Conservation (phyloP, 2,797 vertebrate species). For the Mormyrus hasselquistii region DNA sequence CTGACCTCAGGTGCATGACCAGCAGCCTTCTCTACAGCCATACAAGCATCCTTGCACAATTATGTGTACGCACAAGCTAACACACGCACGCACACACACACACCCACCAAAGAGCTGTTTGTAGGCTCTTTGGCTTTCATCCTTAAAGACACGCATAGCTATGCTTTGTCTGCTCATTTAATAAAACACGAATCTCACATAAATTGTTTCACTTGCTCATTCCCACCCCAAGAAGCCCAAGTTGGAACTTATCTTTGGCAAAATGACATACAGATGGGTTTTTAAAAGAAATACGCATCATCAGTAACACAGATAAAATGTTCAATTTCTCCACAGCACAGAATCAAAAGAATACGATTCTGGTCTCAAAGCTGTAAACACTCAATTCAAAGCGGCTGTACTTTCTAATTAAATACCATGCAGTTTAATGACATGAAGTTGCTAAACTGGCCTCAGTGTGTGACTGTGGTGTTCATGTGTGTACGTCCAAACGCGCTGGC, state of each 20-base stretch:
- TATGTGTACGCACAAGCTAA: not conserved
- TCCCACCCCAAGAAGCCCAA: not conserved
- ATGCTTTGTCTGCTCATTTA: constrained; percentile 6
- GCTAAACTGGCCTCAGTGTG: not conserved
- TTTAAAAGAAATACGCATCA: not conserved
- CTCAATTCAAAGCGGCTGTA: not conserved
- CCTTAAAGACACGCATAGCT: not conserved
- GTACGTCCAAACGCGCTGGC: not conserved
- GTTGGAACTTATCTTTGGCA: not conserved
- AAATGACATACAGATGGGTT: not conserved
- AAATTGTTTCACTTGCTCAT: not conserved
- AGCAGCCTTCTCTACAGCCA: not conserved
- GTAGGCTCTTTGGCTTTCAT: not conserved
- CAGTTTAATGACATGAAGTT: not conserved
- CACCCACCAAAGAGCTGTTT: not conserved
- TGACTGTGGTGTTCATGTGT: not conserved
- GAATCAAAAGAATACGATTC: not conserved
- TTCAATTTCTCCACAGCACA: not conserved
- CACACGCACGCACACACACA: not conserved
- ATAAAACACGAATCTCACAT: not conserved
- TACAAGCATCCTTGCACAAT: not conserved
- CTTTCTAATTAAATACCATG: not conserved
- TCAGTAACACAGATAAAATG: not conserved
- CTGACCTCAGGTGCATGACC: not conserved
- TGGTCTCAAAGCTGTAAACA: not conserved